phyloP scores from a whole-genome alignment of 2,113 vertebrate species.

The Cephalopholis sonnerati region DNA sequence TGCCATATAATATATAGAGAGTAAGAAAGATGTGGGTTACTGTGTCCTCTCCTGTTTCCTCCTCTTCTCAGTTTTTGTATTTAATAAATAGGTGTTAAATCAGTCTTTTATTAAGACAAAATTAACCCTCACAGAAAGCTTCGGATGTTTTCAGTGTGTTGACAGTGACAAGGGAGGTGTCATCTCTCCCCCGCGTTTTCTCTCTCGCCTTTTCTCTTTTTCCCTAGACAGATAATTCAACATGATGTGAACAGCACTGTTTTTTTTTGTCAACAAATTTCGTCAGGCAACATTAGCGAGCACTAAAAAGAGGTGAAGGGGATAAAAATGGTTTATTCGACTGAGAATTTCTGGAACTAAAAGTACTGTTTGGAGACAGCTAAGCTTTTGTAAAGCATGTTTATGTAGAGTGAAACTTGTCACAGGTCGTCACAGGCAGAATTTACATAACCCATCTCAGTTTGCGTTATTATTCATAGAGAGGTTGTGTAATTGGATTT shows the following conservation, averaged over 20 bases:
- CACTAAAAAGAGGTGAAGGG: conserved; percentile 28
- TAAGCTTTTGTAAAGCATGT: not conserved
- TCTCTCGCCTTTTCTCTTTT: not conserved
- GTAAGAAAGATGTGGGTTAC: not conserved
- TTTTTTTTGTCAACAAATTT: conserved; percentile 57
- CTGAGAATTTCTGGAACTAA: conserved; percentile 37
- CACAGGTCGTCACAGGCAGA: conserved; percentile 15
- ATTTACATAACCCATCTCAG: conserved; percentile 54
- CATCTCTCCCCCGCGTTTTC: not conserved
- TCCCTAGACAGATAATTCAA: conserved; percentile 44
- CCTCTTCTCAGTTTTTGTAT: not conserved
- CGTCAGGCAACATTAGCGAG: conserved; percentile 54
- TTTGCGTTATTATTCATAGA: conserved; percentile 43
- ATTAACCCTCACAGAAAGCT: not conserved
- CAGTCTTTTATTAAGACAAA: not conserved
- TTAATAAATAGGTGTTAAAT: not conserved
- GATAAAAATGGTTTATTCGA: conserved; percentile 36
- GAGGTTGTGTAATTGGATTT: conserved; percentile 49
- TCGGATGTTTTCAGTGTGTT: not conserved
- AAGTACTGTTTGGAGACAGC: conserved; percentile 31
- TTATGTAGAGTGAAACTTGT: conserved; percentile 24
- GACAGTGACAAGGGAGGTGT: conserved; percentile 2
- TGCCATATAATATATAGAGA: not conserved
- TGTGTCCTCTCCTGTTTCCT: not conserved
- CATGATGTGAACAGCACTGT: conserved; percentile 25